A percentile compares a stretch with the other conserved stretches of the same genome.
phyloP scores from a whole-genome alignment of 2,113 vertebrate species.

The Prietella phreatophila region DNA sequence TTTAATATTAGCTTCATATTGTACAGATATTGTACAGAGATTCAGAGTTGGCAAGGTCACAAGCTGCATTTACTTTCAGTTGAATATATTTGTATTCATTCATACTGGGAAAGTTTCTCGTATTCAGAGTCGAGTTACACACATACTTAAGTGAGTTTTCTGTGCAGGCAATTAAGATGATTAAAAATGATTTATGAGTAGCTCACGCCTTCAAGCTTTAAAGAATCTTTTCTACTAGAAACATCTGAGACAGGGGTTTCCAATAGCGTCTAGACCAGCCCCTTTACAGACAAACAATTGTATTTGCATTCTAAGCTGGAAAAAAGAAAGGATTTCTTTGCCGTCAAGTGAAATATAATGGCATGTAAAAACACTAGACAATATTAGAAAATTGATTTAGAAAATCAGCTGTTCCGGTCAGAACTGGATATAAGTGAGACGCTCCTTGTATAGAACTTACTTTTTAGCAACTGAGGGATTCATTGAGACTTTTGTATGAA shows the following conservation, averaged over 20 bases:
- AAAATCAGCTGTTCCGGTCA: not conserved
- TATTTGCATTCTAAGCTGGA: not conserved
- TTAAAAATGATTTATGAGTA: not conserved
- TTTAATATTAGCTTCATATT: not conserved
- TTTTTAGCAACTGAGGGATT: not conserved
- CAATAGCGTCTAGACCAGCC: not conserved
- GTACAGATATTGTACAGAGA: not conserved
- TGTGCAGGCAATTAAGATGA: not conserved
- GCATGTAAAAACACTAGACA: not conserved
- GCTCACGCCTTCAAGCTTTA: not conserved
- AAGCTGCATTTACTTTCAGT: not conserved
- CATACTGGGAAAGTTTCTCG: not conserved
- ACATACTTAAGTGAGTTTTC: not conserved
- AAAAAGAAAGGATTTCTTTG: not conserved
- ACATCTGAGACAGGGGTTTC: not conserved
- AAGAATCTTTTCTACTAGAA: not conserved
- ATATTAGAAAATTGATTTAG: not conserved
- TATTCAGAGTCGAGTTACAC: not conserved
- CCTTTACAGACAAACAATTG: too few relatives aligned
- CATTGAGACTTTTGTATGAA: not conserved
- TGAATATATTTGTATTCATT: not conserved
- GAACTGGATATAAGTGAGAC: not conserved
- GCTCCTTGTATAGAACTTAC: not conserved
- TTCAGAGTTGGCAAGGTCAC: not conserved
- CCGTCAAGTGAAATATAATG: not conserved